Evolutionary conservation across 1,140 invertebrate genomes (phyloP), one percentile per base, ranked within the genome.

Genomic region (Pentalonia nigronervosa): DNA sequence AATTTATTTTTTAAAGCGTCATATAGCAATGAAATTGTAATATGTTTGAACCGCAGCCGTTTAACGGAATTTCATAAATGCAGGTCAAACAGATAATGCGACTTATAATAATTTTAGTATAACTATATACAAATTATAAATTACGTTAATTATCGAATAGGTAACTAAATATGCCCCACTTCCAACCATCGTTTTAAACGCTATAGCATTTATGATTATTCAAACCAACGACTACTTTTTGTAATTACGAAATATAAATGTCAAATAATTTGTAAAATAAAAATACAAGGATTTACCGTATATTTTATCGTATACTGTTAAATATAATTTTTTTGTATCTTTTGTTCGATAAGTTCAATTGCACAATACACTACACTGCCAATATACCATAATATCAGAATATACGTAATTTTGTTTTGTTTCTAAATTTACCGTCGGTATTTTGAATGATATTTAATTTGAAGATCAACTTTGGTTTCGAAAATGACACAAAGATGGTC

Each of bases 381-480:
- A 4, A 4, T 4, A 41, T 41, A 41, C 4, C 41, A 41, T 41
- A 2, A 41, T 41, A 41, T 41, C 4, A 41, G 1, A 41, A 41
- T 41, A 41, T 41, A 41, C 41, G 41, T 41, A 1, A n/a, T 76
- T n/a, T 76, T n/a, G 14, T 76, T 76, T 76, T n/a, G 14, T 20
- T 76, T 76, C 14, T 76, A 76, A n/a, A 76, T 76, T 84, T 25
- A 84, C 23, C 83, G 41, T 86, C 14, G 11, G 30, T 4, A 76
- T 76, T 76, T 76, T 14, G 60, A 47, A 86, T 47, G 84, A 30
- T 47, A 47, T 86, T 86, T 86, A n/a, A 86, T 86, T 86, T 47
- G 25, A 30, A 86, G 45, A 86, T 30, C 84, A 25, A 25, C 36
- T 41, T 41, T 83, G 11, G 34, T 41, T 53, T 53, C 20, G 20